A percentile compares a stretch with the other conserved stretches of the same genome.
phyloP scores from a whole-genome alignment of 2,113 vertebrate species.

The Naja naja region DNA sequence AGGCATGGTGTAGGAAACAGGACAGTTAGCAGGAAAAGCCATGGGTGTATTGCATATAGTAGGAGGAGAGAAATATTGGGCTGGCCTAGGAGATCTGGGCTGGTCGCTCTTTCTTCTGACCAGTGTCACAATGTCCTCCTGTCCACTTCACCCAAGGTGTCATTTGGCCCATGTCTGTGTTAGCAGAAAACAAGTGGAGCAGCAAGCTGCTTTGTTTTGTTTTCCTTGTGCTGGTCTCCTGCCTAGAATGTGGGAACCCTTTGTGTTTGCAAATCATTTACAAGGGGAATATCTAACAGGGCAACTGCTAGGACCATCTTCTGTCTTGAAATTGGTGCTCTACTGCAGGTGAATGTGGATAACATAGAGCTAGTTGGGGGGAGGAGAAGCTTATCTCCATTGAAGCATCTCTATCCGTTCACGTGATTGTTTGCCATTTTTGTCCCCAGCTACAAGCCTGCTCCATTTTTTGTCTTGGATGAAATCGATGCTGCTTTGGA shows the following conservation, averaged over 20 bases:
- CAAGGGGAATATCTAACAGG: neutral
- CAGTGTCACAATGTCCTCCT: neutral
- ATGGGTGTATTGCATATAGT: neutral
- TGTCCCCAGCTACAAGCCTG: conserved; percentile 83
- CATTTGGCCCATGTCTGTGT: neutral
- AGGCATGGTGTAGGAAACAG: neutral
- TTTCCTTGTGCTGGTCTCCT: neutral
- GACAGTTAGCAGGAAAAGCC: neutral
- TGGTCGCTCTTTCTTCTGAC: neutral
- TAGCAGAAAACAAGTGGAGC: neutral
- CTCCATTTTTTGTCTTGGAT: conserved; percentile 91
- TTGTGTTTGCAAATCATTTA: neutral
- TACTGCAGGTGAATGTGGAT: neutral
- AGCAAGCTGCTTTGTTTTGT: neutral
- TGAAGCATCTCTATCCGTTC: neutral
- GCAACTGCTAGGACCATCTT: neutral
- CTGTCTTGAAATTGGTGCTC: neutral
- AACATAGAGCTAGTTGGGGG: neutral
- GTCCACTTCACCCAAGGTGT: neutral
- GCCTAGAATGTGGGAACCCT: neutral
- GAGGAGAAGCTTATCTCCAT: neutral
- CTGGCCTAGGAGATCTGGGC: neutral
- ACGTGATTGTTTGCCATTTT: neutral
- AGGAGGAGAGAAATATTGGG: neutral
- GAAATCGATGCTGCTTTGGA: conserved; percentile 95